Evolutionary conservation across 2,888 invertebrate species (phyloP).

Genomic region (Pilophorus perplexus): DNA sequence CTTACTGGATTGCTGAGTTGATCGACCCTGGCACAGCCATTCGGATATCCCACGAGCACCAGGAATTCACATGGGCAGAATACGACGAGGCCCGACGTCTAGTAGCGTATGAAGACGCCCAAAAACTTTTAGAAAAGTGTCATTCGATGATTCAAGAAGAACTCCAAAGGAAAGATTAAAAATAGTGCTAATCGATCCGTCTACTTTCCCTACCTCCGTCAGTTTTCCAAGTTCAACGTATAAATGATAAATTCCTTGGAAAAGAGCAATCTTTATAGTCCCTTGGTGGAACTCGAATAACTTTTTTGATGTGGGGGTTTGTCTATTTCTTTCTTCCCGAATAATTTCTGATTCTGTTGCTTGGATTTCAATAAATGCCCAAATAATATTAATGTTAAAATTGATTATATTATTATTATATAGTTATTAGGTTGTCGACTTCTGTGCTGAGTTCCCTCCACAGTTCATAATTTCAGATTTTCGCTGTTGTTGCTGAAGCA

Average conservation of each 20-base stretch:
- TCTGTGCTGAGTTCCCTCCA: no score
- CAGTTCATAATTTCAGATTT: no score
- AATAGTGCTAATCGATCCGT: not conserved
- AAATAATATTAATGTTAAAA: no score
- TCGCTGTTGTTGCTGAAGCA: no score
- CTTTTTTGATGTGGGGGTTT: no score
- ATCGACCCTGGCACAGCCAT: constrained; percentile 63
- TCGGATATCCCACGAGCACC: constrained; percentile 75
- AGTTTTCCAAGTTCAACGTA: not conserved
- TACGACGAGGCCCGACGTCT: constrained; percentile 67
- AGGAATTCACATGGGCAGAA: constrained; percentile 74
- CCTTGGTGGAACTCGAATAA: no score
- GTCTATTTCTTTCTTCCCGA: no score
- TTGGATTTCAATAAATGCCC: no score
- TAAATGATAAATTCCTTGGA: not conserved
- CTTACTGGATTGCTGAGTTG: constrained; percentile 76
- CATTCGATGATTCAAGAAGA: constrained; percentile 1
- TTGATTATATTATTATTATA: no score
- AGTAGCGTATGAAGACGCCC: constrained; percentile 55
- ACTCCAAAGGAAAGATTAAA: not conserved
- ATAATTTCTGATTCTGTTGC: no score
- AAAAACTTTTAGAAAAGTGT: constrained; percentile 21
- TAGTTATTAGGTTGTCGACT: no score
- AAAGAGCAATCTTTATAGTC: not conserved
- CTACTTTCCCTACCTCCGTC: not conserved